A percentile compares a stretch with the other conserved stretches of the same genome.
These are phyloP conservation scores for Diogma glabrata DNA, from an alignment of 2,888 invertebrate genomes.

Conservation along the genomic window DNA sequence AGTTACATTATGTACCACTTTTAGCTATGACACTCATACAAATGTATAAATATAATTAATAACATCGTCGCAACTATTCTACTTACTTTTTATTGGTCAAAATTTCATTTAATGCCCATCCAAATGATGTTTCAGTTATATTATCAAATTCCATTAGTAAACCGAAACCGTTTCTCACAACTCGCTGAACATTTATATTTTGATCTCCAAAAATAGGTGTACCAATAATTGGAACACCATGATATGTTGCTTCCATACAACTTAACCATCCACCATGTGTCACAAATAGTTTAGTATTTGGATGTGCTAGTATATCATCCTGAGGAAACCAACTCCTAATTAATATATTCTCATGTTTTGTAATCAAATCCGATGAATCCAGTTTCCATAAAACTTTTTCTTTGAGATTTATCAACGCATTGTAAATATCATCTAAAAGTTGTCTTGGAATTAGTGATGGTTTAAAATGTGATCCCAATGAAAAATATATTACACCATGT, in stretches of 20 bases:
- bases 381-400: slow-evolving; percentile 16
- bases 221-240: slow-evolving; percentile 36
- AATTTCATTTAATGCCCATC: slow-evolving; percentile 20
- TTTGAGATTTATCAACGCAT: slow-evolving; percentile 14
- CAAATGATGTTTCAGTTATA: slow-evolving; percentile 21
- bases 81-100: slow-evolving; percentile 24
- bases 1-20: too few relatives aligned
- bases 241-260: slow-evolving; percentile 36
- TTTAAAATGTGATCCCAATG: slow-evolving; percentile 37
- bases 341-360: slow-evolving; percentile 24
- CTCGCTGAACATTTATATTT: slow-evolving; percentile 21
- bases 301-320: slow-evolving; percentile 35
- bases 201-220: slow-evolving; percentile 35
- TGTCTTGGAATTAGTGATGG: slow-evolving; percentile 25
- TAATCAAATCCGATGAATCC: slow-evolving; percentile 8
- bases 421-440: neutral
- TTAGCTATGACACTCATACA: too few relatives aligned
- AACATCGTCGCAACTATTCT: too few relatives aligned
- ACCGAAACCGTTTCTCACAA: slow-evolving; percentile 21
- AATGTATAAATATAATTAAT: too few relatives aligned
- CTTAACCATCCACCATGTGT: slow-evolving; percentile 43
- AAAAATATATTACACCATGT: slow-evolving; percentile 39
- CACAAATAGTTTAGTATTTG: slow-evolving; percentile 38
- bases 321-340: slow-evolving; percentile 34
- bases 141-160: slow-evolving; percentile 20